Evolutionary conservation across 2,888 invertebrate species (phyloP), one percentile per base, ranked within the genome.

Genomic region (Leptinotarsa peninsularis): DNA sequence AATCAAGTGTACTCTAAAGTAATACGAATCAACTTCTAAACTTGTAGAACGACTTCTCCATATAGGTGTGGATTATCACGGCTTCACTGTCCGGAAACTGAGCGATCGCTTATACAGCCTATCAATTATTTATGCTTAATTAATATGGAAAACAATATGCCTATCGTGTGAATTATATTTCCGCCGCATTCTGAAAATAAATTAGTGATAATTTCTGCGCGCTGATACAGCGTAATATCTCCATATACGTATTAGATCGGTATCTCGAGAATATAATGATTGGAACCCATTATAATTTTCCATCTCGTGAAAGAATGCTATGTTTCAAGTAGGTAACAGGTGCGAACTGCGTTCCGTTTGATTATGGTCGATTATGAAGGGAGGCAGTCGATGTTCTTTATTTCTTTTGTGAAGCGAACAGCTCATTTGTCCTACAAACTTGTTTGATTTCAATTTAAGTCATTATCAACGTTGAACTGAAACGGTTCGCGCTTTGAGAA

Each of bases 221-320:
- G 14, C 52, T 49, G 68, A 74, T 74, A 74, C 27, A 50, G 71
- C 74, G 69, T 71, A 71, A 72, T 66, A 76, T 68, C 67, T 58
- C 50, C 74, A 67, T 71, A 69, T 67, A 72, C 69, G 63, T 74
- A 71, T 67, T 63, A 73, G 74, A 72, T 71, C 70, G 49, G 66
- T 67, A 74, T 78, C 76, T 67, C 52, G 72, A 72, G 69, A 56
- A 69, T 67, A 78, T 74, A 78, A 75, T 68, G 66, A 74, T 75
- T 75, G 70, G 77, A 76, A 75, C 68, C 67, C 68, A 73, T 75
- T 76, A 72, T 74, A 76, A 74, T 74, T 78, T 73, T 78, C 72
- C 21, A 72, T 75, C 71, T 73, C 71, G 69, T 74, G 68, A 52
- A 78, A 73, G 77, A 78, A 78, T 78, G 76, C 50, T 60, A 71